phyloP scores from a whole-genome alignment of 2,113 vertebrate species.

The Oreotrochilus melanogaster region DNA sequence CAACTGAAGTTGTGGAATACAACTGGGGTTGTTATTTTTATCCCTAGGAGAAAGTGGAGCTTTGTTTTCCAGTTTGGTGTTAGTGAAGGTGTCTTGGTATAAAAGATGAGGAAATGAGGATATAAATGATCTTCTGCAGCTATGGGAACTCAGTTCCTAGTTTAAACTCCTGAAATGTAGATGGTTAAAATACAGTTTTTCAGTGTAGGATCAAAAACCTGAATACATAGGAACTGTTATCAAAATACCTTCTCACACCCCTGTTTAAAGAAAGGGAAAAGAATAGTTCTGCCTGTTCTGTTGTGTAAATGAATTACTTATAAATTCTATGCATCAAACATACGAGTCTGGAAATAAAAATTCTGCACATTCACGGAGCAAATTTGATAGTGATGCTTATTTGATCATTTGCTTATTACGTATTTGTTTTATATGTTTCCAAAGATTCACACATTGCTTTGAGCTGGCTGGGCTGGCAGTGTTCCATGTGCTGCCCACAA shows the following conservation, averaged over 20 bases:
- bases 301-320: conserved; percentile 61
- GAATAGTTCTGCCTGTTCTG: background rate
- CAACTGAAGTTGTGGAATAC: background rate
- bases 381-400: conserved; percentile 56
- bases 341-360: background rate
- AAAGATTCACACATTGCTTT: background rate
- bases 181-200: conserved; percentile 23
- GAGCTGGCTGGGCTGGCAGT: conserved; percentile 15
- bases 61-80: conserved; percentile 22
- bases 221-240: background rate
- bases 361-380: background rate
- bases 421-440: conserved; percentile 60
- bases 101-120: background rate
- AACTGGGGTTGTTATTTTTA: background rate
- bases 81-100: background rate
- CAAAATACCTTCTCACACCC: background rate
- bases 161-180: conserved; percentile 11
- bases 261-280: background rate
- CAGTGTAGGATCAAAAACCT: background rate
- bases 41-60: background rate
- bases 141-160: background rate
- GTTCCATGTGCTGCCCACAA: background rate
- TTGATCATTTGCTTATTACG: conserved; percentile 25
- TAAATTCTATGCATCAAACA: conserved; percentile 50
- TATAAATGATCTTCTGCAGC: background rate